These are phyloP conservation scores for Myiotriccus ornatus DNA, from an alignment of 2,797 vertebrate genomes.

Conservation along the genomic window DNA sequence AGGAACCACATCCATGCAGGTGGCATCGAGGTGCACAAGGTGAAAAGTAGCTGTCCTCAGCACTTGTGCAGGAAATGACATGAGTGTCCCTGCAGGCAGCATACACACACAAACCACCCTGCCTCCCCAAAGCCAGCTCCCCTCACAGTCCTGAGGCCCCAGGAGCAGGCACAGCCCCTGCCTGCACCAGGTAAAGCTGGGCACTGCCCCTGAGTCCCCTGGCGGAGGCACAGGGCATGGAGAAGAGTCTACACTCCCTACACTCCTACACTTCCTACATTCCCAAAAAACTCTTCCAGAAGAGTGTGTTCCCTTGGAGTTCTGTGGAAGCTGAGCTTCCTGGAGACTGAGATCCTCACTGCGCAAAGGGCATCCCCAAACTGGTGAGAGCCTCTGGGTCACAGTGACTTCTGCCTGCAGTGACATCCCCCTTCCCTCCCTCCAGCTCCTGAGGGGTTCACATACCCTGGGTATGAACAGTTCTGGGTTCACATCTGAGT, in stretches of 20 bases:
- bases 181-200: not conserved
- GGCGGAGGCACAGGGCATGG: accelerated
- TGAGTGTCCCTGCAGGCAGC: not conserved
- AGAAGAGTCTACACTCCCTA: not conserved
- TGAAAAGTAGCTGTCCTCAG: not conserved
- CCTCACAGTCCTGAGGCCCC: accelerated
- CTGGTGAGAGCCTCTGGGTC: not conserved
- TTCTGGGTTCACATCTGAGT: not conserved
- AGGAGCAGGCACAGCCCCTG: no score
- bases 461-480: not conserved
- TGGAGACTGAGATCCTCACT: not conserved
- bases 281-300: not conserved
- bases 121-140: not conserved
- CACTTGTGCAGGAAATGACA: not conserved
- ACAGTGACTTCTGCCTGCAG: not conserved
- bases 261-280: not conserved
- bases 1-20: not conserved
- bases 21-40: not conserved
- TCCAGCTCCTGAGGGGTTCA: not conserved
- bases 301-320: not conserved
- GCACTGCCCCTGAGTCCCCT: not conserved
- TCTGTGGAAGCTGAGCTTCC: not conserved
- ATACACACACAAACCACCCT: no score
- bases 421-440: not conserved
- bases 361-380: not conserved